Evolutionary conservation across 1,140 invertebrate species (phyloP), one percentile per base, ranked within the genome.

Genomic region (Cepaea nemoralis): DNA sequence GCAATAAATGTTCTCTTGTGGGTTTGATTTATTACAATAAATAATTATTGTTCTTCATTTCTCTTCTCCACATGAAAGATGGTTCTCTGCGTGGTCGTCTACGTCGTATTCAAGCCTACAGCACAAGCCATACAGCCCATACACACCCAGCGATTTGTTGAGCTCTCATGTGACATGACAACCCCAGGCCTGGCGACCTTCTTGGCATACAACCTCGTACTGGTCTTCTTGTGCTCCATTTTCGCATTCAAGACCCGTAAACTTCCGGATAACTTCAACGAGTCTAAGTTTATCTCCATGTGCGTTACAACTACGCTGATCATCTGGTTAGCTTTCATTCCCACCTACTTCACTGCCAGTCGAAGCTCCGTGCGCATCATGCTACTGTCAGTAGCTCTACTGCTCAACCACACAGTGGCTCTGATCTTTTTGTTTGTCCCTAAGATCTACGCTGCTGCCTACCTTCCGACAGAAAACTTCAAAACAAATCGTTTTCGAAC

Each of bases 151-250:
- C 78, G 81, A 50, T 84, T 81, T 59, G 87, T 88, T 70, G 85
- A 86, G 55, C 80, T 85, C n/a, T 86, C 77, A 42, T 88, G 86
- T 66, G 78, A 83, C 33, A 81, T 88, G 33, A 83, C 86, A 5
- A 39, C 82, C 12, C 83, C 78, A 19, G 86, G 86, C 35, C 78
- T 86, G 6, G 67, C 85, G 22, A 77, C 82, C 3, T 85, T 85
- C 8, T 75, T 98, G 91, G 95, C 94, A 84, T 98, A 97, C 93
- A 96, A 96, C 1, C 95, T 97, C 84, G 92, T 97, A 39, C 93
- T 98, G 48, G 96, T 97, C 83, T 91, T 96, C 14, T 93, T 97
- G 6, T 97, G 96, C 90, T 97, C 96, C 0, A 94, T 97, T 31
- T 97, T 97, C 89, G 97, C 96, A 3, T 94, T 97, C 0, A 93